A percentile compares a stretch with the other conserved stretches of the same genome.
phyloP scores from a whole-genome alignment of 1,140 invertebrate species.

The Euura lappo region DNA sequence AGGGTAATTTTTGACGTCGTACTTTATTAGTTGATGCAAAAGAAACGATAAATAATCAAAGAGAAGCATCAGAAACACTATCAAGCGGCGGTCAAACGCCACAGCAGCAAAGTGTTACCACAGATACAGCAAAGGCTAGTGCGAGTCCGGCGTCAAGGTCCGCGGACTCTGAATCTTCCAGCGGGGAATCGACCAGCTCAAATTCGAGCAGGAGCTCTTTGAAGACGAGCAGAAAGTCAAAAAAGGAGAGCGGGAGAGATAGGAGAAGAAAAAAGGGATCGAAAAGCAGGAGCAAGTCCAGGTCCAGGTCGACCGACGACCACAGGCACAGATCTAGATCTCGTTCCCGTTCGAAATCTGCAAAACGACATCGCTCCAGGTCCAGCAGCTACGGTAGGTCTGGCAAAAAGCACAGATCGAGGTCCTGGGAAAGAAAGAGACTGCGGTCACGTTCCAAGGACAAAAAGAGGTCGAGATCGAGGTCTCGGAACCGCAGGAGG shows the following conservation, averaged over 20 bases:
- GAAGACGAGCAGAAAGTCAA: constrained; percentile 29
- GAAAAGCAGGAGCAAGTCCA: constrained; percentile 49
- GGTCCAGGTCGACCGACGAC: constrained; percentile 44
- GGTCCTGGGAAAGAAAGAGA: not conserved
- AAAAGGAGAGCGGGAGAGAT: constrained; percentile 34
- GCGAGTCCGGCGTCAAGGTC: constrained; percentile 39
- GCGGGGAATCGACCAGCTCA: constrained; percentile 5
- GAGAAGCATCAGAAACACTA: constrained; percentile 53
- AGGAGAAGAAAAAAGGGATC: constrained; percentile 35
- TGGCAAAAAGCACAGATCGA: constrained; percentile 9
- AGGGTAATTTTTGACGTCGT: constrained; percentile 41
- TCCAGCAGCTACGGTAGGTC: constrained; percentile 29
- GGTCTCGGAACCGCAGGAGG: constrained; percentile 38
- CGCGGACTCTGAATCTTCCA: constrained; percentile 40
- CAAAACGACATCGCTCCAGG: constrained; percentile 42
- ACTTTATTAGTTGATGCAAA: constrained; percentile 57
- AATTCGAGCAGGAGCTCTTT: constrained; percentile 6
- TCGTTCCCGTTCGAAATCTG: constrained; percentile 30
- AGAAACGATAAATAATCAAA: constrained; percentile 59
- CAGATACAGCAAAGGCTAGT: constrained; percentile 34
- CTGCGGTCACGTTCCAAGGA: constrained; percentile 11
- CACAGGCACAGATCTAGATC: constrained; percentile 41
- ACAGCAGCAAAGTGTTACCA: constrained; percentile 35
- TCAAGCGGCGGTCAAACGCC: constrained; percentile 50
- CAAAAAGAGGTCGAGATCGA: constrained; percentile 42